These are phyloP conservation scores for Rhingia campestris DNA, from an alignment of 2,888 invertebrate genomes.

Conservation along the genomic window DNA sequence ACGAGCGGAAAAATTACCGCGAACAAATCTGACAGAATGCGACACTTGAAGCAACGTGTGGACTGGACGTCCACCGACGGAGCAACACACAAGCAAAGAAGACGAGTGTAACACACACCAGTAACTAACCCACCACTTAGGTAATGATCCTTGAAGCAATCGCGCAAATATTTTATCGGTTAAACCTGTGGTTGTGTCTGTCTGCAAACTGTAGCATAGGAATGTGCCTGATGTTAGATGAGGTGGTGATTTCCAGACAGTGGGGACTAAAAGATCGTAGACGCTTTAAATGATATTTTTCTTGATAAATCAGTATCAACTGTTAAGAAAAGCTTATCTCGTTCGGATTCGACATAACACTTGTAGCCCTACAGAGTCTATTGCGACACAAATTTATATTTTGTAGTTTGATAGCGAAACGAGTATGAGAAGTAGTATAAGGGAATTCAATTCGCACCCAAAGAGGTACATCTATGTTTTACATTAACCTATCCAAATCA, in stretches of 20 bases:
- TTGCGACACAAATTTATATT: too few species aligned
- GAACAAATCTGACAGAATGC: constrained; percentile 81
- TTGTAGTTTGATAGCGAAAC: too few species aligned
- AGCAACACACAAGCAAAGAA: not conserved
- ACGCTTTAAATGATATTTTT: not conserved
- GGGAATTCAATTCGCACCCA: too few species aligned
- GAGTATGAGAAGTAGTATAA: too few species aligned
- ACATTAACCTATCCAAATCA: too few species aligned
- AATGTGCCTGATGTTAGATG: not conserved
- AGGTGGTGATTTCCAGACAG: constrained; percentile 24
- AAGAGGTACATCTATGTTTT: too few species aligned
- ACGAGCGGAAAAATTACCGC: constrained; percentile 78
- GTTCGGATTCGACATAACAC: too few species aligned
- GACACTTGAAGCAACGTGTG: constrained; percentile 78
- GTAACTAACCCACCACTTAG: constrained; percentile 46
- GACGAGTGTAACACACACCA: constrained; percentile 50
- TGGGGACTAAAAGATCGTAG: not conserved
- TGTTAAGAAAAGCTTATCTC: too few species aligned
- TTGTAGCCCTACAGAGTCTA: too few species aligned
- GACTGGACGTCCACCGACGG: not conserved
- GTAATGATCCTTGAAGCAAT: constrained; percentile 67
- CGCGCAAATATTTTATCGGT: constrained; percentile 48
- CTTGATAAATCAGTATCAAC: too few species aligned
- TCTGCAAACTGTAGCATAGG: constrained; percentile 8
- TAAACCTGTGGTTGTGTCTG: constrained; percentile 16